phyloP scores from a whole-genome alignment of 2,888 invertebrate genomes.

The Epinotia bilunana region DNA sequence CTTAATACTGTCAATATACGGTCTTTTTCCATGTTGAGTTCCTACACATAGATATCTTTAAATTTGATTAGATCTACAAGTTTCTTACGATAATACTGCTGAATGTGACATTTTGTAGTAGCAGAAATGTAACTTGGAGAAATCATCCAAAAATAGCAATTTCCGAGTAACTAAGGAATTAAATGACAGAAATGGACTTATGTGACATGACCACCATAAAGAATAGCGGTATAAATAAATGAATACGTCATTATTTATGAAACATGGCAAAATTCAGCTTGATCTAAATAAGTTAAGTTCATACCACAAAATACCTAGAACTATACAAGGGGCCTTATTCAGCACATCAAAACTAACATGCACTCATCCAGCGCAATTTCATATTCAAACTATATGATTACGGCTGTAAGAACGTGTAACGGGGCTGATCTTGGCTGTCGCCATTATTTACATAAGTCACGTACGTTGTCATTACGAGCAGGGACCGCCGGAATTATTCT shows the following conservation, averaged over 20 bases:
- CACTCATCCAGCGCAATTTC: slow-evolving; percentile 27
- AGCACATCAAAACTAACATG: slow-evolving; percentile 9
- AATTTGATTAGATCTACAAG: too few species aligned
- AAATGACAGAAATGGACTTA: too few species aligned
- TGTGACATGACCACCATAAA: not conserved
- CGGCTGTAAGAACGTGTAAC: slow-evolving; percentile 49
- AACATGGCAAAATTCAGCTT: not conserved
- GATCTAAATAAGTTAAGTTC: not conserved
- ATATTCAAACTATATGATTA: slow-evolving; percentile 41
- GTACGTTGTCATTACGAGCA: slow-evolving; percentile 57
- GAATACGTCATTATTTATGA: not conserved
- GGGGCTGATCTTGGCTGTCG: slow-evolving; percentile 57
- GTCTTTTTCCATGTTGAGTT: too few species aligned
- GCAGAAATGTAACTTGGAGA: too few species aligned
- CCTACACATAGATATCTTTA: too few species aligned
- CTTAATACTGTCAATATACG: too few species aligned
- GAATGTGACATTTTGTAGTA: too few species aligned
- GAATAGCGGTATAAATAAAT: not conserved
- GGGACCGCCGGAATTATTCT: slow-evolving; percentile 50
- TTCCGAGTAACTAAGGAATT: too few species aligned
- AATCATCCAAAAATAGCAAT: too few species aligned
- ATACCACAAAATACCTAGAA: not conserved
- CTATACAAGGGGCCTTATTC: slow-evolving; percentile 1
- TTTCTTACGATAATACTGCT: too few species aligned
- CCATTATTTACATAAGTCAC: slow-evolving; percentile 65